Evolutionary conservation across 2,888 invertebrate genomes (phyloP).

Genomic region (Hermaeophaga mercurialis): DNA sequence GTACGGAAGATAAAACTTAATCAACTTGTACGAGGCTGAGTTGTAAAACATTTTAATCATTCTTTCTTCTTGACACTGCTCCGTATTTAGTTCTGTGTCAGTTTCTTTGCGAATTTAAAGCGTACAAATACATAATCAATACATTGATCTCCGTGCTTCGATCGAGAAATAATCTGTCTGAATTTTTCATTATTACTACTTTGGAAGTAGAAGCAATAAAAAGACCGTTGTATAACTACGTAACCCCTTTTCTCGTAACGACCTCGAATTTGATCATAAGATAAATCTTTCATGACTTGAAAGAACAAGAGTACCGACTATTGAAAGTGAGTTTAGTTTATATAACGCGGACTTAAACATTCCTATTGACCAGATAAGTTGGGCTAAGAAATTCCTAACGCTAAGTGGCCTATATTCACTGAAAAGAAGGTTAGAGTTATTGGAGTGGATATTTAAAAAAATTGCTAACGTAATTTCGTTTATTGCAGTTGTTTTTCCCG

Average conservation of each 20-base stretch:
- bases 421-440: too few relatives aligned
- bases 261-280: constrained; percentile 29
- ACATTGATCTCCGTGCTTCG: neutral
- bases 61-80: too few relatives aligned
- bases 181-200: constrained; percentile 3
- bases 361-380: constrained; percentile 7
- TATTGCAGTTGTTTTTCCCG: too few relatives aligned
- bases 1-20: too few relatives aligned
- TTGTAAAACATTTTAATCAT: too few relatives aligned
- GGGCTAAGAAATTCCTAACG: constrained; percentile 1
- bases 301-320: constrained; percentile 18
- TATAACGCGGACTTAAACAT: constrained; percentile 25
- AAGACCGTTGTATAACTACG: constrained; percentile 32
- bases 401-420: constrained; percentile 3
- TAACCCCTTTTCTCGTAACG: constrained; percentile 29
- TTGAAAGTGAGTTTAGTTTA: constrained; percentile 36
- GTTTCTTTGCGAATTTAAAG: too few relatives aligned
- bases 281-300: constrained; percentile 24
- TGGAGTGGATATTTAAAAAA: too few relatives aligned
- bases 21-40: too few relatives aligned
- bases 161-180: neutral
- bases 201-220: constrained; percentile 15
- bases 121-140: too few relatives aligned
- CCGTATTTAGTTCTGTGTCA: too few relatives aligned
- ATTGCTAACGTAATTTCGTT: too few relatives aligned